These are phyloP conservation scores for Malaclemys terrapin DNA, from an alignment of 2,113 vertebrate species.

Conservation along the genomic window DNA sequence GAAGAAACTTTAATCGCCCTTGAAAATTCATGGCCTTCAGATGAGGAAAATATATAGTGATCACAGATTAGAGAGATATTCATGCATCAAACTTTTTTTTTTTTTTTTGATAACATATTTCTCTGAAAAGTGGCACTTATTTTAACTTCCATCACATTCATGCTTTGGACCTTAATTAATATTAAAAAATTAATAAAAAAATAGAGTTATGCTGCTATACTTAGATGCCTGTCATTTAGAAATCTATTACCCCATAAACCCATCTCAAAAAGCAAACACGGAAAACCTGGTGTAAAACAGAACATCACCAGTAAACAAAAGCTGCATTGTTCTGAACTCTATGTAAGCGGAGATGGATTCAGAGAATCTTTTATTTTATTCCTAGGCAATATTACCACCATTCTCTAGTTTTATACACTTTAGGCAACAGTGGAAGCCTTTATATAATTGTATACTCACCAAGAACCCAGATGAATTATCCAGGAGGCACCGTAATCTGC, in stretches of 20 bases:
- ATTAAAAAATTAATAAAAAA: background rate
- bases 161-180: background rate
- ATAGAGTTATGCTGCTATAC: background rate
- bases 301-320: background rate
- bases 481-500: slow-evolving; percentile 92
- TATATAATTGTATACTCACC: slow-evolving; percentile 75
- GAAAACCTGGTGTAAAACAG: background rate
- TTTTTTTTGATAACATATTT: background rate
- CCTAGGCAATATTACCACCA: background rate
- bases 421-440: background rate
- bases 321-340: background rate
- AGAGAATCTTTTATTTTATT: background rate
- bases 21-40: slow-evolving; percentile 89
- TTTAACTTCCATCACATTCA: background rate
- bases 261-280: background rate
- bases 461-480: slow-evolving; percentile 97
- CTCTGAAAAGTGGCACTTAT: background rate
- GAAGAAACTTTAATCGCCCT: slow-evolving; percentile 87
- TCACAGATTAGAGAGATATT: background rate
- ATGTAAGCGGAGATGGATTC: background rate
- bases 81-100: background rate
- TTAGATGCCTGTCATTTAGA: background rate
- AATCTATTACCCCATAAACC: background rate
- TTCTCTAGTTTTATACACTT: background rate
- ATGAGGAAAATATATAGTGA: background rate